Percentiles rank a stretch among this genome's conserved stretches.
Evolutionary conservation across 2,888 invertebrate species (phyloP).

Genomic region (Acrobasis repandana): DNA sequence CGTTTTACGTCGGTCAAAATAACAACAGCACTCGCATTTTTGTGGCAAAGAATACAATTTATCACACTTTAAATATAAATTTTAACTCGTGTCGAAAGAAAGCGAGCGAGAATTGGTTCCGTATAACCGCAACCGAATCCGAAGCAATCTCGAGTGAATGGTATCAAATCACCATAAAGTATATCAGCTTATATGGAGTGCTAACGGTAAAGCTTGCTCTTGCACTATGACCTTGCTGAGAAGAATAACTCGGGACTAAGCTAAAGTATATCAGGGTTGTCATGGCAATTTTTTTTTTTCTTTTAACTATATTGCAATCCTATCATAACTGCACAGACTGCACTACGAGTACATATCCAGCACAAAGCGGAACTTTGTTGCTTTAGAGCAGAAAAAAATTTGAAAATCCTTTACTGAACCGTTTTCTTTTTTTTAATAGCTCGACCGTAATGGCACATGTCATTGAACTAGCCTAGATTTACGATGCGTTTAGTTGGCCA

Average conservation of each 20-base stretch:
- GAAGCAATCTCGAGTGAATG: constrained; percentile 76
- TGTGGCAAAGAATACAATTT: constrained; percentile 6
- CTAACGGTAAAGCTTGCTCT: constrained; percentile 52
- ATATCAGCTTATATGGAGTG: constrained; percentile 67
- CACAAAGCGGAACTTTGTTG: too few relatives aligned
- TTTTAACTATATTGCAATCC: too few relatives aligned
- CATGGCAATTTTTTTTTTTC: too few relatives aligned
- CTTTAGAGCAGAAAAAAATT: too few relatives aligned
- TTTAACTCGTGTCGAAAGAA: constrained; percentile 6
- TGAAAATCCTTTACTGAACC: too few relatives aligned
- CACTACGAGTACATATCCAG: too few relatives aligned
- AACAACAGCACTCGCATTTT: background rate
- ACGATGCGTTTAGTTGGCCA: too few relatives aligned
- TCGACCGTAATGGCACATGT: too few relatives aligned
- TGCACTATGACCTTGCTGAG: constrained; percentile 48
- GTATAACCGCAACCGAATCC: constrained; percentile 42
- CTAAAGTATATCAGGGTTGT: too few relatives aligned
- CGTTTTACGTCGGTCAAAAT: constrained; percentile 1
- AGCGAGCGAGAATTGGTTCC: constrained; percentile 16
- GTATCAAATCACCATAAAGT: constrained; percentile 81
- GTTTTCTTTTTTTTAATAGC: too few relatives aligned
- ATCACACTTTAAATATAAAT: constrained; percentile 8
- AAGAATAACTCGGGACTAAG: constrained; percentile 6
- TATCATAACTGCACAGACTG: too few relatives aligned
- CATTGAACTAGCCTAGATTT: too few relatives aligned